Base-by-base conservation (phyloP, 2,888 invertebrate genomes). In the Taenaris catops region DNA sequence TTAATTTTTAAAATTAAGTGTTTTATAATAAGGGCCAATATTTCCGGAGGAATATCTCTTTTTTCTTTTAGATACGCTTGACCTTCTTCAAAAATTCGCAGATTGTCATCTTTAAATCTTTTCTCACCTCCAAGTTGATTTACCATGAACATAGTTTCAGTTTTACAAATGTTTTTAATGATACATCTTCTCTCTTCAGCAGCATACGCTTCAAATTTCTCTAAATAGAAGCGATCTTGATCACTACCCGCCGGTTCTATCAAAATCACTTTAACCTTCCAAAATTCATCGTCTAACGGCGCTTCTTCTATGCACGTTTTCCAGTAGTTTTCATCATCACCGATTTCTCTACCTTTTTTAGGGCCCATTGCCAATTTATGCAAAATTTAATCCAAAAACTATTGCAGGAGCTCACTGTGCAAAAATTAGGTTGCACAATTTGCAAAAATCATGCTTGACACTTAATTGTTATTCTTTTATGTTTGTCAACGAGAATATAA, bases 111-210 rank as follows among this genome's bases (percentile, higher is more conserved):
- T 58, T 73, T 81, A 0, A 70, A 54, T 48, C 80, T 81, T 48
- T 80, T 83, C 28, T 83, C 83, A 5, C 63, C 69, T 2, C 84
- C 84, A 3, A 84, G 62, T 53, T 84, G 84, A 48, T 83, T 84
- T 2, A 84, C 62, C 86, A 86, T 86, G 43, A 84, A 84, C 32
- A 75, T 72, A 1, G 84, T 83, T 60, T 86, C 83, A 1, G 79
- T 73, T 62, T 74, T 81, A 41, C 74, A 75, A 28, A 86, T 83
- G 50, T 79, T 84, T 56, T 83, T 86, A 1, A 84, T 60, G 0
- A 86, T 80, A 51, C 78, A 84, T 47, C 86, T 56, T 53, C 67
- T 76, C 48, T 83, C 83, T 52, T 72, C 58, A 0, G 70, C 65
- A 2, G 84, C 75, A 42, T 58, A 74, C 1, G 42, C 58, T 55